Evolutionary conservation across 2,888 invertebrate genomes (phyloP).

Genomic region (Acrobeloides nanus): DNA sequence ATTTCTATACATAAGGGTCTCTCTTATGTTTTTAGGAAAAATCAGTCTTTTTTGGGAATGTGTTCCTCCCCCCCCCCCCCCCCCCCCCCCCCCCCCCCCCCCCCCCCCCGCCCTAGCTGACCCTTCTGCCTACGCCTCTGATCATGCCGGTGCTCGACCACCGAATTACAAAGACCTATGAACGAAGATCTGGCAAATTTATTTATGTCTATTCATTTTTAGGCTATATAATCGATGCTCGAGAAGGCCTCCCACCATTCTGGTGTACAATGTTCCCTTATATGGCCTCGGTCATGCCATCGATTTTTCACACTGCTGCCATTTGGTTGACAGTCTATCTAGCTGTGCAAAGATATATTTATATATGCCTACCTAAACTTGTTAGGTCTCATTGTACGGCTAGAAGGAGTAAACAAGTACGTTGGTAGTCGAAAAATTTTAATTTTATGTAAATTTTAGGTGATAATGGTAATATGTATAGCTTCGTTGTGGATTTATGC

Average conservation of each 20-base stretch:
- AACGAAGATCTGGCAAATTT: too few species aligned
- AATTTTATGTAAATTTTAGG: conserved; percentile 18
- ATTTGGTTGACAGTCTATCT: conserved; percentile 84
- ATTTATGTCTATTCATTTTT: too few species aligned
- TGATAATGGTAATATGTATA: conserved; percentile 59
- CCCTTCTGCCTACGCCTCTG: too few species aligned
- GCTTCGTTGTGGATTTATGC: conserved; percentile 38
- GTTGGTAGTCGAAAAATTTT: conserved; percentile 1
- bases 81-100: too few species aligned
- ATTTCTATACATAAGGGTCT: too few species aligned
- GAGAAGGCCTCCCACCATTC: conserved; percentile 37
- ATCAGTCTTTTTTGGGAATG: too few species aligned
- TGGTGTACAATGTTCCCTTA: conserved; percentile 56
- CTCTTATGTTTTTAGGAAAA: too few species aligned
- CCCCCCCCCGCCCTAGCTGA: too few species aligned
- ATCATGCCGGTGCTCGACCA: background rate
- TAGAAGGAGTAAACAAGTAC: conserved; percentile 46
- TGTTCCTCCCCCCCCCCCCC: too few species aligned
- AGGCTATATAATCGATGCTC: conserved; percentile 37
- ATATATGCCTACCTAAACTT: conserved; percentile 82
- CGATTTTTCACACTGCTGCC: conserved; percentile 83
- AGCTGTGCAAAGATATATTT: conserved; percentile 85
- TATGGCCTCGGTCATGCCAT: conserved; percentile 65
- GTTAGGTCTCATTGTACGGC: conserved; percentile 69
- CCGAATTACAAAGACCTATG: background rate